Conservation (phyloP, 2,797 vertebrate genomes). For the Cheracebus regulus region DNA sequence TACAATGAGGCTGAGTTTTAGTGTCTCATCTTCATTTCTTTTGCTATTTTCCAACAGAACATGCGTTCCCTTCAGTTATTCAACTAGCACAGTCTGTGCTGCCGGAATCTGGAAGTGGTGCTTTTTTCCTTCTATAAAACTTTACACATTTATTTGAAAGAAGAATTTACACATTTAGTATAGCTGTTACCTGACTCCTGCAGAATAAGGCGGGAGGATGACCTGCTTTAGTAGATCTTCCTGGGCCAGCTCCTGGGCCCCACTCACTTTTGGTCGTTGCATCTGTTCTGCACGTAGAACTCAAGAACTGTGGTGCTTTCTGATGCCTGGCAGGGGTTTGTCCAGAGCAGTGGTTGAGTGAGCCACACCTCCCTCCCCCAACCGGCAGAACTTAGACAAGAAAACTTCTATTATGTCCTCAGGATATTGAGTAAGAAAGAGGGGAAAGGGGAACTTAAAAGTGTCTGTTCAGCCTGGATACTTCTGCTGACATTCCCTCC, state of each 20-base stretch:
- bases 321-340: conserved; percentile 19
- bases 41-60: not conserved
- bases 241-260: not conserved
- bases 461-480: conserved; percentile 59
- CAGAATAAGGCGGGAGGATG: conserved; percentile 37
- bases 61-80: not conserved
- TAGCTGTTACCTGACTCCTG: conserved; percentile 71
- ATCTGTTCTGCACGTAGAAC: not conserved
- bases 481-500: conserved; percentile 74
- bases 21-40: not conserved
- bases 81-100: not conserved
- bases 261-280: not conserved
- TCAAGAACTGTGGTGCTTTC: not conserved
- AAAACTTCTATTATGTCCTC: conserved; percentile 61
- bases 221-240: not conserved
- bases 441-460: conserved; percentile 78
- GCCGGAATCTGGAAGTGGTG: not conserved
- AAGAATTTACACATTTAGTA: not conserved
- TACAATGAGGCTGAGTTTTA: not conserved
- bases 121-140: conserved; percentile 24
- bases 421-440: conserved; percentile 84
- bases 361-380: conserved; percentile 31
- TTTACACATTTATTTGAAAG: not conserved
- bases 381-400: conserved; percentile 40
- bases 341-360: conserved; percentile 6